These are phyloP conservation scores for Schizopygopsis malacanthus DNA, from an alignment of 2,797 vertebrate genomes.

Conservation along the genomic window DNA sequence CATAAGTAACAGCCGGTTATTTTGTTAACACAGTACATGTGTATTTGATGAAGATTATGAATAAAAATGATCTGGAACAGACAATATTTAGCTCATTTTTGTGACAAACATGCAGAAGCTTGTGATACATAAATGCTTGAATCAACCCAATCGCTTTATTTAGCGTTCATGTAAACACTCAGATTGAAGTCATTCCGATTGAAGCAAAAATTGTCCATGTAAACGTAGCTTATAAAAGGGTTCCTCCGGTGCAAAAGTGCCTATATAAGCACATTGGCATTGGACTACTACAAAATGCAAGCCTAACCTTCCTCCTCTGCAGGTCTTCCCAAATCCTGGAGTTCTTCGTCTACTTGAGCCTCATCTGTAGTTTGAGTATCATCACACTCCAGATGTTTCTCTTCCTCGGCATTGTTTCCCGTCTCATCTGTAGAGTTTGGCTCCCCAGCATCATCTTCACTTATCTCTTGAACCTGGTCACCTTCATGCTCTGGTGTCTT, in stretches of 20 bases:
- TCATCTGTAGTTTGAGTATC: not conserved
- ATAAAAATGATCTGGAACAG: slow-evolving; percentile 77
- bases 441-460: not conserved
- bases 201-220: too few species aligned
- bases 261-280: not conserved
- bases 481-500: slow-evolving; percentile 59
- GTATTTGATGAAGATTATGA: slow-evolving; percentile 70
- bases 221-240: not conserved
- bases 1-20: slow-evolving; percentile 63
- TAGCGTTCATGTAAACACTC: too few species aligned
- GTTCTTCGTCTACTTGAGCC: not conserved
- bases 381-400: not conserved
- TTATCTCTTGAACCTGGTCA: not conserved
- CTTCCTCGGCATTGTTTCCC: not conserved
- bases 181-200: not conserved
- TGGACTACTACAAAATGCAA: not conserved
- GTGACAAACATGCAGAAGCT: too few species aligned
- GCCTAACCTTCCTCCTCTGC: not conserved
- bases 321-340: not conserved
- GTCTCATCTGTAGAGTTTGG: not conserved
- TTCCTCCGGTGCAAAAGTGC: too few species aligned
- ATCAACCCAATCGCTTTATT: too few species aligned
- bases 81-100: not conserved
- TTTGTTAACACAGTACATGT: slow-evolving; percentile 69
- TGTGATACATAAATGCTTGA: too few species aligned